Base-by-base conservation (phyloP, 2,113 vertebrate genomes). In the Phyllostomus hastatus region DNA sequence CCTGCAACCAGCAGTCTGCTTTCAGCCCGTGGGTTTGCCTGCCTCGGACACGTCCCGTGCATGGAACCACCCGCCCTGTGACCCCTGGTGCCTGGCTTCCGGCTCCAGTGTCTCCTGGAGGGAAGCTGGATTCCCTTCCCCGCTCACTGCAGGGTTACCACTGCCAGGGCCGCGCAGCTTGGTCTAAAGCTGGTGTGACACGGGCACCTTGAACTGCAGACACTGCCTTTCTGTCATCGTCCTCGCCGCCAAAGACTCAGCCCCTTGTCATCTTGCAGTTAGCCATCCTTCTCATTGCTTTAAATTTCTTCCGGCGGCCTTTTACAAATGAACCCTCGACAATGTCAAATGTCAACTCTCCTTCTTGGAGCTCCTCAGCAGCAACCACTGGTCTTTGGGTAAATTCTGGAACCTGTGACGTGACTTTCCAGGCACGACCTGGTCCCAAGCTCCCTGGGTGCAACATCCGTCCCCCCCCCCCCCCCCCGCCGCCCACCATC, bases 371-470 rank as follows among this genome's bases (percentile, higher is more conserved):
- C 43, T 61, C 52, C 0, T 24, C 57, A 4, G 1, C 26, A 7
- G 67, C 4, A 1, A 26, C 54, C 26, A 0, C 50, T 35, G 26
- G 24, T 64, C 12, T 43, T 50, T 10, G 6, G 16, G 67, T 50
- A 46, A 75, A 35, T 28, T 38, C 43, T 41, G 35, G 38, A 61
- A 22, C 26, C 52, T 0, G 0, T 1, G 64, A 19, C 2, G 0
- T 66, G 66, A 33, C 52, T 61, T 38, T 48, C 5, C 0, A 15
- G 72, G 24, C 5, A 0, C 43, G n/a, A 50, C 38, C 69, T 75
- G 1, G 5, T 88, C 41, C 52, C 15, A 2, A 28, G 20, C 69
- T 59, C 16, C 8, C 10, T 73, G 16, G 12, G 59, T 0, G 11
- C 20, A 1, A 0, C 33, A 5, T 24, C 4, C 57, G n/a, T n/a